These are phyloP conservation scores for Pteropus rufus DNA, from an alignment of 2,797 vertebrate species.

Conservation along the genomic window DNA sequence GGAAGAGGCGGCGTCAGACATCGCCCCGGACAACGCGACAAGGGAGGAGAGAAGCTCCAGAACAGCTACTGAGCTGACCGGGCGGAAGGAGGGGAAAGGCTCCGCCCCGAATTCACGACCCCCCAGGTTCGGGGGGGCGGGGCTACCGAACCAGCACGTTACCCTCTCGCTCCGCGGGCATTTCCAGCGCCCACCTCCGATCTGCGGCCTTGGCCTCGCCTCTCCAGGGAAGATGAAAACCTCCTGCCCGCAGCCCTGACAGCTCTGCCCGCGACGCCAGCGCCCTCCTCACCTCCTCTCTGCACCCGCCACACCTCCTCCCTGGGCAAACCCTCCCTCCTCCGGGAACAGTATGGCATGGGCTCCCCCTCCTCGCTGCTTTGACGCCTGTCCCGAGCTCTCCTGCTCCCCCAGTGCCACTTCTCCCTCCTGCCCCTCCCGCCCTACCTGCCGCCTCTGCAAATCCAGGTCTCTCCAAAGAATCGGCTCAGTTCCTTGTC, in stretches of 20 bases:
- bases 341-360: accelerated
- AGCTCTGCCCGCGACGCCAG: accelerated
- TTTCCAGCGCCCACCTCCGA: accelerated
- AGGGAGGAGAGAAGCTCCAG: conserved; percentile 18
- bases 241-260: accelerated
- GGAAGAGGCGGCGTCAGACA: conserved; percentile 41
- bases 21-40: accelerated
- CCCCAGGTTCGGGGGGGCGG: background rate
- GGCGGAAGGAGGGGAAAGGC: background rate
- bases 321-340: too few relatives aligned
- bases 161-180: background rate
- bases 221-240: background rate
- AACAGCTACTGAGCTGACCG: background rate
- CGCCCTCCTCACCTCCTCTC: too few relatives aligned
- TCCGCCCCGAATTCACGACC: background rate
- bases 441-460: background rate
- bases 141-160: background rate
- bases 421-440: background rate
- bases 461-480: background rate
- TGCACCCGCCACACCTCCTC: accelerated
- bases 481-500: accelerated
- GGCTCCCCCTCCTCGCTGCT: background rate
- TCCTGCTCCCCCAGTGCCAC: background rate
- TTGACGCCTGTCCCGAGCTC: background rate
- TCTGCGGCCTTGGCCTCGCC: background rate